phyloP scores from a whole-genome alignment of 2,113 vertebrate genomes.

The Lophura nycthemera region DNA sequence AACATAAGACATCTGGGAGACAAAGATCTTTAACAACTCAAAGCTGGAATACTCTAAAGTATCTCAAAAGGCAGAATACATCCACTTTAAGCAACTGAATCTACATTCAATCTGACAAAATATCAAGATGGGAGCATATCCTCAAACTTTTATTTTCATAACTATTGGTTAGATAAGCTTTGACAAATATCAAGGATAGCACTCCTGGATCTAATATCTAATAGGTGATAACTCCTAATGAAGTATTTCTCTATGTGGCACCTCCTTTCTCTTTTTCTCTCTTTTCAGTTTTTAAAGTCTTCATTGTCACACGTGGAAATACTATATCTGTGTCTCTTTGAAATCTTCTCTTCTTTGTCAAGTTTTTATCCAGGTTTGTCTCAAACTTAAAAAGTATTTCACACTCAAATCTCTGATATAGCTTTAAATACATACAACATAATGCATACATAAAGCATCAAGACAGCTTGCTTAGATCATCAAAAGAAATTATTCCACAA shows the following conservation, averaged over 20 bases:
- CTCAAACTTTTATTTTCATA: not conserved
- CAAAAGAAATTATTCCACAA: slow-evolving; percentile 40
- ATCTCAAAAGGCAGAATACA: not conserved
- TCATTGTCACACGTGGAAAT: not conserved
- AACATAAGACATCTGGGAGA: not conserved
- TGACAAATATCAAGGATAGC: not conserved
- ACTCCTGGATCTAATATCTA: not conserved
- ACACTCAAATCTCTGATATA: not conserved
- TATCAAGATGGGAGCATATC: not conserved
- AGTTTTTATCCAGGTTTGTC: not conserved
- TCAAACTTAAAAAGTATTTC: slow-evolving; percentile 11
- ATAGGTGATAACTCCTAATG: not conserved
- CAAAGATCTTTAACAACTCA: not conserved
- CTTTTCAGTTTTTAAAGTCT: not conserved
- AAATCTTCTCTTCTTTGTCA: not conserved
- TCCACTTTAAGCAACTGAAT: not conserved
- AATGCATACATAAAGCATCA: not conserved
- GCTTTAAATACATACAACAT: slow-evolving; percentile 32
- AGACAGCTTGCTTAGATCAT: not conserved
- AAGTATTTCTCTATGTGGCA: not conserved
- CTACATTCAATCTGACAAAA: not conserved
- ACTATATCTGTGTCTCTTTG: not conserved
- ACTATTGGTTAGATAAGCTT: not conserved
- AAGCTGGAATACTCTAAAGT: not conserved
- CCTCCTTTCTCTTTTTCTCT: not conserved